phyloP scores from a whole-genome alignment of 2,113 vertebrate species.

The Crotalus tigris region DNA sequence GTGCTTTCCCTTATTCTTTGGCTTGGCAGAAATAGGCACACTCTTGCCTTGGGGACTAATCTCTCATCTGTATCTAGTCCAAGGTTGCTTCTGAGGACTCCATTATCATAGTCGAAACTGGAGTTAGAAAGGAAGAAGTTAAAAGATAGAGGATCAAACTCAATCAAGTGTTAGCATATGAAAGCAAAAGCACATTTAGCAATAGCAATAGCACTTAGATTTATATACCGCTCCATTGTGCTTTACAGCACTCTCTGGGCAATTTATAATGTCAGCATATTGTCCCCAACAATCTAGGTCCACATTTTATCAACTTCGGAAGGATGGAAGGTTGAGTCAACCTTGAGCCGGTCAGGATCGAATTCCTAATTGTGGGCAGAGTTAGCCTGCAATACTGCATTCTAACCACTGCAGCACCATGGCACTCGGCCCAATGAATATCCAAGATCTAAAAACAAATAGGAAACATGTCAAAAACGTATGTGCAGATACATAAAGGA shows the following conservation, averaged over 20 bases:
- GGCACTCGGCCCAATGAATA: neutral
- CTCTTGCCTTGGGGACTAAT: neutral
- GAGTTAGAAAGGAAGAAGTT: neutral
- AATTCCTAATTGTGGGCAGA: too few species aligned
- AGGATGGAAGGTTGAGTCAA: too few species aligned
- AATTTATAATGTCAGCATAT: too few species aligned
- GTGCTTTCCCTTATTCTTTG: neutral
- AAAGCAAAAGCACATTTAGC: neutral
- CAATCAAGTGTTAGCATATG: neutral
- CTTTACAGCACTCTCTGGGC: too few species aligned
- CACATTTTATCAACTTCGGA: too few species aligned
- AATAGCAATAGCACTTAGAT: neutral
- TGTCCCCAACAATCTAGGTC: too few species aligned
- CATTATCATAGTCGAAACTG: neutral
- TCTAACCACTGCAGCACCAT: too few species aligned
- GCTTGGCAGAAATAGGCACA: constrained; percentile 12
- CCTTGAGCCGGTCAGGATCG: too few species aligned
- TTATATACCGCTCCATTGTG: neutral
- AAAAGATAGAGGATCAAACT: neutral
- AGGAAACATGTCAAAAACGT: too few species aligned
- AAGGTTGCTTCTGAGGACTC: neutral
- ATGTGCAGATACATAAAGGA: neutral
- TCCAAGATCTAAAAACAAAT: neutral
- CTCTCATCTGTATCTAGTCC: neutral
- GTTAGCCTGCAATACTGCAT: too few species aligned